Conservation (phyloP, 2,797 vertebrate species). For the Hozukius guyotensis region DNA sequence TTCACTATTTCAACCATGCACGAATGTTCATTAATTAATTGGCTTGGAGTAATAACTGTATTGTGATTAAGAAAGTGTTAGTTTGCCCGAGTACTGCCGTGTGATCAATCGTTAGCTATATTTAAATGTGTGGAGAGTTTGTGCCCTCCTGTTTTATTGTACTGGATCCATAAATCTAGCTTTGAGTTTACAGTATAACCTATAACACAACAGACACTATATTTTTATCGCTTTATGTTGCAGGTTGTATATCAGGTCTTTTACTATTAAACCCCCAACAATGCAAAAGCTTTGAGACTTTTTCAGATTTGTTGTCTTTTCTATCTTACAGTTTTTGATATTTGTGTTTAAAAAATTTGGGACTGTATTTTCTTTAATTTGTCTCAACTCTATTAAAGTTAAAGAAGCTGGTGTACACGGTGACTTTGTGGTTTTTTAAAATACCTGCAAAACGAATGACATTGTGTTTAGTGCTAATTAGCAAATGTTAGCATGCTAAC, state of each 20-base stretch:
- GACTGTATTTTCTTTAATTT: constrained; percentile 53
- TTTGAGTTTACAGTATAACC: constrained; percentile 57
- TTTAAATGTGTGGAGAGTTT: constrained; percentile 59
- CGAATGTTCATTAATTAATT: constrained; percentile 61
- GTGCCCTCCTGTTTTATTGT: constrained; percentile 54
- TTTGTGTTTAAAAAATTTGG: constrained; percentile 56
- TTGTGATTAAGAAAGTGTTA: constrained; percentile 65
- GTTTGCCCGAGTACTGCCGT: constrained; percentile 66
- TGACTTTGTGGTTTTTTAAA: constrained; percentile 31
- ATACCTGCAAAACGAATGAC: no score
- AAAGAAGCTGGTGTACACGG: constrained; percentile 40
- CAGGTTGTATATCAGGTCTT: constrained; percentile 75
- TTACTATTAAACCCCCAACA: constrained; percentile 67
- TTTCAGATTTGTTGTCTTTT: constrained; percentile 62
- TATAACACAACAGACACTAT: constrained; percentile 60
- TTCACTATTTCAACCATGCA: constrained; percentile 65
- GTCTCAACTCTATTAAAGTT: constrained; percentile 68
- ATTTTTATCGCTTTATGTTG: constrained; percentile 77
- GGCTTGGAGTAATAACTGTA: constrained; percentile 61
- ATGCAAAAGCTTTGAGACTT: constrained; percentile 52
- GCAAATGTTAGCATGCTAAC: no score
- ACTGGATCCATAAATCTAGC: constrained; percentile 43
- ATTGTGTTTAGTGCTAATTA: no score
- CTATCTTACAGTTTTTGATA: constrained; percentile 65
- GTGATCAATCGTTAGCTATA: constrained; percentile 61